A percentile compares a stretch with the other conserved stretches of the same genome.
phyloP scores from a whole-genome alignment of 2,888 invertebrate species.

The Eristalis intricaria region DNA sequence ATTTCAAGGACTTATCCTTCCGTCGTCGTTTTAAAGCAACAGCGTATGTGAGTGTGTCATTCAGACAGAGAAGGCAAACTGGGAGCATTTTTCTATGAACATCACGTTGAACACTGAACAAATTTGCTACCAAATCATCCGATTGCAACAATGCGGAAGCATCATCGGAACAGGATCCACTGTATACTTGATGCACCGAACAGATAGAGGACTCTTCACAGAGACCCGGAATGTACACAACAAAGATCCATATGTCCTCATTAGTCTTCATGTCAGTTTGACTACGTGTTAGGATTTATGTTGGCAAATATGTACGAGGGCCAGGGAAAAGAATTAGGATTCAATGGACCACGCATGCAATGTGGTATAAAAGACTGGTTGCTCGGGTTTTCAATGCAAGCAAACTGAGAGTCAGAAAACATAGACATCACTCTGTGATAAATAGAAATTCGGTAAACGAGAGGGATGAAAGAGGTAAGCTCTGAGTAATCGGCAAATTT shows the following conservation, averaged over 20 bases:
- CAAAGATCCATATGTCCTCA: constrained; percentile 62
- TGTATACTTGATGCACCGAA: constrained; percentile 14
- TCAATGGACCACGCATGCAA: not conserved
- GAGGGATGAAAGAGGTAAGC: not conserved
- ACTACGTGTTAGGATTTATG: constrained; percentile 68
- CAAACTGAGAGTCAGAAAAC: constrained; percentile 10
- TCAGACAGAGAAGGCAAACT: constrained; percentile 27
- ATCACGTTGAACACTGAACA: constrained; percentile 63
- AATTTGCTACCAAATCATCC: constrained; percentile 53
- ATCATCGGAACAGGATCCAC: not conserved
- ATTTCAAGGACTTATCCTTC: constrained; percentile 28
- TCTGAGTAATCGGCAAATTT: constrained; percentile 1
- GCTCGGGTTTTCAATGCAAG: constrained; percentile 56
- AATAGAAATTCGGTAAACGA: constrained; percentile 15
- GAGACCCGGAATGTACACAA: constrained; percentile 22
- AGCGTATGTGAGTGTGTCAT: constrained; percentile 16
- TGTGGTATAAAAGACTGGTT: constrained; percentile 37
- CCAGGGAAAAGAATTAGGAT: constrained; percentile 11
- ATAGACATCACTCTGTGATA: constrained; percentile 36
- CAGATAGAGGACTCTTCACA: constrained; percentile 4
- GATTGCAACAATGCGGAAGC: constrained; percentile 38
- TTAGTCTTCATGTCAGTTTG: constrained; percentile 67
- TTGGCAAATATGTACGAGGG: constrained; percentile 46
- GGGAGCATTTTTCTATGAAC: constrained; percentile 51
- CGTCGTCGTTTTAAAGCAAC: not conserved